Percentiles rank a stretch among this genome's conserved stretches.
Evolutionary conservation across 2,113 vertebrate species (phyloP).

Genomic region (Macrotis lagotis): DNA sequence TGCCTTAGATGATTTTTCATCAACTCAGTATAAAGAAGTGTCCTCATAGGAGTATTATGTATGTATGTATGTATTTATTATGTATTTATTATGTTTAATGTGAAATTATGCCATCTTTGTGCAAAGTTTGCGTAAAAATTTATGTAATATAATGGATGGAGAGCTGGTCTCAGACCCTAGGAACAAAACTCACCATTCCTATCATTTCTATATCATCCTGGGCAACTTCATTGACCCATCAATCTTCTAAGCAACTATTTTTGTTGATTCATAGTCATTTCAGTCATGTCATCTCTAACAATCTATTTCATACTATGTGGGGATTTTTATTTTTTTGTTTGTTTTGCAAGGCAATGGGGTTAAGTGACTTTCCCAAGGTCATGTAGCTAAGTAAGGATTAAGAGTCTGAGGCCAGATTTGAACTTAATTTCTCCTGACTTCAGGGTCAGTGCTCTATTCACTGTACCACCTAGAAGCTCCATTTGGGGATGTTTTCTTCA

Average conservation of each 20-base stretch:
- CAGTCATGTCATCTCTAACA: not conserved
- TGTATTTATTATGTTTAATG: not conserved
- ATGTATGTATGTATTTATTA: no score
- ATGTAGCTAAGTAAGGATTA: no score
- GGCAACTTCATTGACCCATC: not conserved
- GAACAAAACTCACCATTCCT: not conserved
- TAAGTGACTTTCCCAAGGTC: no score
- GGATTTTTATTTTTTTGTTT: no score
- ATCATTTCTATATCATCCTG: not conserved
- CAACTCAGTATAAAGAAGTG: not conserved
- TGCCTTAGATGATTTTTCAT: not conserved
- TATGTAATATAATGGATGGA: not conserved
- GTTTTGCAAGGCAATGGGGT: no score
- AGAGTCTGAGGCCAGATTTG: no score
- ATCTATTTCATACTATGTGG: no score
- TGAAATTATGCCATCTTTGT: not conserved
- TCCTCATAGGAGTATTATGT: not conserved
- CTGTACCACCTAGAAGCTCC: no score
- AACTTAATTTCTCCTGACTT: no score
- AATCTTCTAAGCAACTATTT: not conserved
- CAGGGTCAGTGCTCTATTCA: no score
- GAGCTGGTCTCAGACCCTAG: not conserved
- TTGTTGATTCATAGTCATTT: not conserved
- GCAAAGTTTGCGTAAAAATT: not conserved
- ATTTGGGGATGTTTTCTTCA: not conserved